phyloP scores from a whole-genome alignment of 1,140 invertebrate species.

The Coelopa frigida region DNA sequence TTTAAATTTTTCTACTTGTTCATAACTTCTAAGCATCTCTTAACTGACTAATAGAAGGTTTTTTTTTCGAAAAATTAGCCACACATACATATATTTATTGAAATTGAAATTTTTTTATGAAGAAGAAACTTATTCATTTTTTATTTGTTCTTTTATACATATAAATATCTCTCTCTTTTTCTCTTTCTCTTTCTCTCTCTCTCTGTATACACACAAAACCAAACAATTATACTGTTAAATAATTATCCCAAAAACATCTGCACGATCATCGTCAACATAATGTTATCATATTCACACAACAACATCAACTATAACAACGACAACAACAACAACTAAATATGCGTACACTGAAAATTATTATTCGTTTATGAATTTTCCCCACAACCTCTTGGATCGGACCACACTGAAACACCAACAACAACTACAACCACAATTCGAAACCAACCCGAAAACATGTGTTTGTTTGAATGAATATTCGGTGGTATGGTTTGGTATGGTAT shows the following conservation, averaged over 20 bases:
- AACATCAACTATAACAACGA: background rate
- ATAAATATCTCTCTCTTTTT: too few species aligned
- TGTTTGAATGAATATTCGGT: background rate
- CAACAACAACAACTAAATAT: conserved; percentile 1
- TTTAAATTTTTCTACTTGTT: background rate
- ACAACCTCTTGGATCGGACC: conserved; percentile 7
- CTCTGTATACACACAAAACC: too few species aligned
- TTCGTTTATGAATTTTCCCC: background rate
- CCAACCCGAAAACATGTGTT: too few species aligned
- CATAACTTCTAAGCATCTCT: background rate
- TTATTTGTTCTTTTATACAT: too few species aligned
- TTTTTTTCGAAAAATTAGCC: background rate
- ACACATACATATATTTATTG: background rate
- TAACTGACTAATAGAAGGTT: background rate
- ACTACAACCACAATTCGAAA: background rate
- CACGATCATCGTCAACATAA: too few species aligned
- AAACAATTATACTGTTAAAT: too few species aligned
- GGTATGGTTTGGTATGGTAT: too few species aligned
- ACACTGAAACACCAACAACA: background rate
- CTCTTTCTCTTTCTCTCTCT: too few species aligned
- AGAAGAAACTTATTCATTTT: too few species aligned
- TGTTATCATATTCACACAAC: too few species aligned
- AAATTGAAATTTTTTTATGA: too few species aligned
- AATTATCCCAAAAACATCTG: too few species aligned
- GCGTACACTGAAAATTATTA: background rate